phyloP scores from a whole-genome alignment of 2,888 invertebrate species.

The Prenolepis imparis region DNA sequence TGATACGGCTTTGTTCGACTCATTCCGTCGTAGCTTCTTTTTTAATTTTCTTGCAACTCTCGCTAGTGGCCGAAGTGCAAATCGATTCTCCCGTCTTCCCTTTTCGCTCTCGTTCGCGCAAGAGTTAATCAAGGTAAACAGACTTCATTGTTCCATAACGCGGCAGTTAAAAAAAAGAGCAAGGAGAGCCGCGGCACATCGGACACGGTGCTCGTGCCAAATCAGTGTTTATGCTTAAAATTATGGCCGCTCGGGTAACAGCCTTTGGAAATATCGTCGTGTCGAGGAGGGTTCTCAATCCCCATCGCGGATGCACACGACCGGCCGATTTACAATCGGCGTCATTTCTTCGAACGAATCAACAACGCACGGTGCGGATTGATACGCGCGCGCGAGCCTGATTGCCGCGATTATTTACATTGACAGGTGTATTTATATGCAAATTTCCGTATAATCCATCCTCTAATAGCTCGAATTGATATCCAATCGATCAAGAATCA shows the following conservation, averaged over 20 bases:
- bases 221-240: slow-evolving; percentile 81
- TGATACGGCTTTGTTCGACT: slow-evolving; percentile 38
- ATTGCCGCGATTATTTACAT: slow-evolving; percentile 70
- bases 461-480: slow-evolving; percentile 62
- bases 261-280: slow-evolving; percentile 76
- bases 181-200: slow-evolving; percentile 47
- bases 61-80: slow-evolving; percentile 66
- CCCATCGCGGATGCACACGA: background rate
- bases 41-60: slow-evolving; percentile 43
- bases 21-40: slow-evolving; percentile 42
- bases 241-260: slow-evolving; percentile 80
- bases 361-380: slow-evolving; percentile 61
- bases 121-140: slow-evolving; percentile 79
- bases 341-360: slow-evolving; percentile 18
- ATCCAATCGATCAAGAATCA: slow-evolving; percentile 70
- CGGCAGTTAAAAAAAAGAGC: slow-evolving; percentile 56
- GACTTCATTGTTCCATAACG: slow-evolving; percentile 74
- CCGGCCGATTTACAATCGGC: background rate
- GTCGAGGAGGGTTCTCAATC: slow-evolving; percentile 74
- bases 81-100: slow-evolving; percentile 65
- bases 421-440: slow-evolving; percentile 72
- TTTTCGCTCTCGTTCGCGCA: slow-evolving; percentile 72
- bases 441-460: slow-evolving; percentile 61
- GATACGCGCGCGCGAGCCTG: slow-evolving; percentile 66
- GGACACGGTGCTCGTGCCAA: slow-evolving; percentile 75